Percentiles rank a stretch among this genome's conserved stretches.
These are phyloP conservation scores for Gulo gulo DNA, from an alignment of 2,113 vertebrate species.

Conservation along the genomic window DNA sequence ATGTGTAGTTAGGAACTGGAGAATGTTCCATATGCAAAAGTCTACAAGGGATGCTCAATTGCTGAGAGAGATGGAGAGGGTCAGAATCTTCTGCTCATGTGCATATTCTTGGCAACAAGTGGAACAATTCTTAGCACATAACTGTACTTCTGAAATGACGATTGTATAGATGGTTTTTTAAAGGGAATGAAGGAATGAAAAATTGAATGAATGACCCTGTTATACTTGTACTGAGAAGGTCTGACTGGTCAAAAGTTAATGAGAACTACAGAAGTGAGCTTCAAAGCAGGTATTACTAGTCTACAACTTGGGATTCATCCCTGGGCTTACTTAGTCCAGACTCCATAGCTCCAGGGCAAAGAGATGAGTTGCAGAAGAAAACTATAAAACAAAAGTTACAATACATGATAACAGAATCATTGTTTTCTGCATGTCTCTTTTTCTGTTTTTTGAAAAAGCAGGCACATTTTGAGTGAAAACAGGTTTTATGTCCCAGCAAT, in stretches of 20 bases:
- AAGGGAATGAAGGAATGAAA: not conserved
- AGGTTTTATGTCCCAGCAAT: slow-evolving; percentile 73
- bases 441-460: slow-evolving; percentile 69
- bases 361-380: slow-evolving; percentile 24
- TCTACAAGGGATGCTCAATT: not conserved
- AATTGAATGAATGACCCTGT: not conserved
- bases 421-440: slow-evolving; percentile 59
- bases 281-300: not conserved
- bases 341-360: slow-evolving; percentile 33
- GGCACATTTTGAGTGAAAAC: slow-evolving; percentile 70
- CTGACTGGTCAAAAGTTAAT: not conserved
- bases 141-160: not conserved
- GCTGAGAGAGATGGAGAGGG: not conserved
- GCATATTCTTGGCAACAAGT: not conserved
- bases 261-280: not conserved
- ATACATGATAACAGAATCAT: slow-evolving; percentile 61
- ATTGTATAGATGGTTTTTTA: not conserved
- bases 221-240: not conserved
- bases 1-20: not conserved
- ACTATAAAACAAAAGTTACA: slow-evolving; percentile 65
- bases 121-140: not conserved
- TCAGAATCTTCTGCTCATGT: not conserved
- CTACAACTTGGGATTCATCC: not conserved
- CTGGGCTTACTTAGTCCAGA: not conserved
- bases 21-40: not conserved